Evolutionary conservation across 2,113 vertebrate species (phyloP).

Genomic region (Malurus alboscapulatus): DNA sequence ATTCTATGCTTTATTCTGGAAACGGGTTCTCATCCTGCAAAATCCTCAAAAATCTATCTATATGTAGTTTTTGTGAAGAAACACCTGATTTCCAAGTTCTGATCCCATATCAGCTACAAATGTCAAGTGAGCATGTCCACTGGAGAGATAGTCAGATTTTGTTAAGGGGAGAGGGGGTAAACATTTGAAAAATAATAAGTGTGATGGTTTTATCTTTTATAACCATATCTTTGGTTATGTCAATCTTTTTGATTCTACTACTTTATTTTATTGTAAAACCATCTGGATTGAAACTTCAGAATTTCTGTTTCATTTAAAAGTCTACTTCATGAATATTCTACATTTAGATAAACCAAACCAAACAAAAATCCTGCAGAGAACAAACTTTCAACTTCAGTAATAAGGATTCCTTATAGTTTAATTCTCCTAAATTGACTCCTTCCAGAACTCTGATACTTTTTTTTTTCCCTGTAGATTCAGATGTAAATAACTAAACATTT

Average conservation of each 20-base stretch:
- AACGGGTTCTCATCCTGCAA: neutral
- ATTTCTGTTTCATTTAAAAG: neutral
- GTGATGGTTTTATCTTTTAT: neutral
- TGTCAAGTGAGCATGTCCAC: accelerated
- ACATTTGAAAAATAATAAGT: neutral
- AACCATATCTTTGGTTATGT: neutral
- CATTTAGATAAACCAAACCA: neutral
- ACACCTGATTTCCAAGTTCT: neutral
- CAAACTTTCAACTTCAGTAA: neutral
- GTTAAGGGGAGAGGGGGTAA: accelerated
- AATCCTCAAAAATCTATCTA: neutral
- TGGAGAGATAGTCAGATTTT: neutral
- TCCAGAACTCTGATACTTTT: neutral
- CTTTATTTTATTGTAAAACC: neutral
- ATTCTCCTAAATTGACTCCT: neutral
- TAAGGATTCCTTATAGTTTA: neutral
- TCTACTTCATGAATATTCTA: neutral
- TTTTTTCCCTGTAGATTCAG: neutral
- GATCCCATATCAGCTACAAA: neutral
- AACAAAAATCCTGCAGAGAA: neutral
- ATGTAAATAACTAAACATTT: neutral
- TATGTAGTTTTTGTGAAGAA: neutral
- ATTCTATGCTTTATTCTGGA: neutral
- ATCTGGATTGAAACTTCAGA: neutral
- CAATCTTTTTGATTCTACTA: neutral